Evolutionary conservation across 2,113 vertebrate species (phyloP), one percentile per base, ranked within the genome.

Genomic region (Poeciliopsis occidentalis): DNA sequence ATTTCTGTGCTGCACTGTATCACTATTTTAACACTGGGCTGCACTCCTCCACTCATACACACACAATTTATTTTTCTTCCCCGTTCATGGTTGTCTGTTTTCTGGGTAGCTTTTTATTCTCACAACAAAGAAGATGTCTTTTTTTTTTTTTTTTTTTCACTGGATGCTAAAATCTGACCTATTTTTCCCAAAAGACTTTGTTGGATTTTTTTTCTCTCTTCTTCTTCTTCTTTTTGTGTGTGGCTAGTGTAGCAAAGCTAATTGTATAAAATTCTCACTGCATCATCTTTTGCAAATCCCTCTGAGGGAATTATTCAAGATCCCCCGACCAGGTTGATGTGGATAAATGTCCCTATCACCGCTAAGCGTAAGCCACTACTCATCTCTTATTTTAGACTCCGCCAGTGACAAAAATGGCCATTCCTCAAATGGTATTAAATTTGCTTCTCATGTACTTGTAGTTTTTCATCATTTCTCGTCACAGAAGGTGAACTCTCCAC

Each of bases 161-260:
- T 64, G 69, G 78, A 85, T 85, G 85, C 78, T 65, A 67, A 83
- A 85, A 82, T 83, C 73, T 87, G 81, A 89, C 85, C 85, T 77
- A 88, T 84, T 92, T 92, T 72, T 63, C 47, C 61, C 54, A 39
- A 64, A 80, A 76, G 80, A 85, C 71, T 80, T 31, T 10, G 71
- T 73, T 60, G 30, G 60, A 7, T 72, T 60, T 54, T 24, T 26
- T 3, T n/a, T 41, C 47, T 44, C 34, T 37, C 34, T 37, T 8
- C 8, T 2, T 37, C 34, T 37, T 37, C 34, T 37, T 11, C 34
- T 37, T 37, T 76, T n/a, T 64, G n/a, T 64, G 37, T 54, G 22
- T 24, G 74, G 70, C 71, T 77, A 63, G 74, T 73, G 54, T 67
- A 68, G 69, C 84, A 78, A 73, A 81, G 41, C 68, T 82, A 83